A percentile compares a stretch with the other conserved stretches of the same genome.
Evolutionary conservation across 2,888 invertebrate species (phyloP).

Genomic region (Aquatica leii): DNA sequence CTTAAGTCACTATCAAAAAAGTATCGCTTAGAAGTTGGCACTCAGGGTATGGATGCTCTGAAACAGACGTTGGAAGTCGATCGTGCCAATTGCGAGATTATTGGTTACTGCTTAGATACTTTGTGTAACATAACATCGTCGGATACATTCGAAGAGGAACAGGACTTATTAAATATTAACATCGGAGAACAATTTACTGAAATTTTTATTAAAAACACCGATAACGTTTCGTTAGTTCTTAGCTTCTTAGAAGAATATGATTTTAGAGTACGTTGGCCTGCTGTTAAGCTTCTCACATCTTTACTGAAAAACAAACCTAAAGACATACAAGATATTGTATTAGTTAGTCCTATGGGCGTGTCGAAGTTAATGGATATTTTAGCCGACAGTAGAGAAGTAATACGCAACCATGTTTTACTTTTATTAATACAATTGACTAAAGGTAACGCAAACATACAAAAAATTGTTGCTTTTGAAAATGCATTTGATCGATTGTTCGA

Average conservation of each 20-base stretch:
- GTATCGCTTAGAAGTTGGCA: constrained; percentile 95
- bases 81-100: constrained; percentile 88
- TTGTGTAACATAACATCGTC: constrained; percentile 89
- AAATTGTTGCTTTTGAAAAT: constrained; percentile 99
- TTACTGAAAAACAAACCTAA: constrained; percentile 85
- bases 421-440: constrained; percentile 91
- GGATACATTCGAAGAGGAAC: constrained; percentile 83
- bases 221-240: constrained; percentile 83
- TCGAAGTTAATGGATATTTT: constrained; percentile 97
- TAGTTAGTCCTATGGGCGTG: constrained; percentile 95
- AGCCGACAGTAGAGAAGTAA: constrained; percentile 92
- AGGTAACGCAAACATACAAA: constrained; percentile 96
- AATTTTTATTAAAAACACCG: constrained; percentile 91
- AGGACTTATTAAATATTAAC: constrained; percentile 68
- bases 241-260: constrained; percentile 94
- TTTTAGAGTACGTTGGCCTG: constrained; percentile 90
- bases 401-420: constrained; percentile 92
- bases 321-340: constrained; percentile 86
- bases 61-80: constrained; percentile 87
- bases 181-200: constrained; percentile 95
- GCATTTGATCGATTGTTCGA: constrained; percentile 96
- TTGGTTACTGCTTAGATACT: constrained; percentile 91
- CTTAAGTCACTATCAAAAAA: constrained; percentile 90
- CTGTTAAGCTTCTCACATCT: constrained; percentile 88
- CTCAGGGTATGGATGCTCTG: constrained; percentile 86